Base-by-base conservation (phyloP, 2,888 invertebrate species). In the Hemistola chrysoprasaria region DNA sequence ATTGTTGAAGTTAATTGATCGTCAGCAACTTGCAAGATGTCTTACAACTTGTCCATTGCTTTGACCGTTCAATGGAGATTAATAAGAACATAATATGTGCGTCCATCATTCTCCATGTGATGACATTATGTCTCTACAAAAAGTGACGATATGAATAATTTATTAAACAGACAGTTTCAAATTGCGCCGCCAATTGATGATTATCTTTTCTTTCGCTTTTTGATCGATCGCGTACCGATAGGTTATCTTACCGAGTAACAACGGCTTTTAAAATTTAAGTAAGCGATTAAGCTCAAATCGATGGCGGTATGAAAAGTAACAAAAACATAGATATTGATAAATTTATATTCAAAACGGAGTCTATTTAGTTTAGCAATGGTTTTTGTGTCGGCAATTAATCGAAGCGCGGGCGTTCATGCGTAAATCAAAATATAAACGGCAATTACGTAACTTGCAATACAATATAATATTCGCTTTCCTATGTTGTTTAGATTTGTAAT, bases 341-440 rank as follows among this genome's bases (percentile, higher is more conserved):
- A 39, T 44, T 35, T 27, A 30, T 31, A 44, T 59, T 53, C 50
- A 49, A 66, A 65, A 57, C 58, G 48, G 56, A 62, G 57, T 58
- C 51, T 40, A 46, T 63, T 50, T 50, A 44, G 42, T 47, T 41
- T 48, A 33, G 37, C 8, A 33, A 53, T 46, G 47, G 53, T 60
- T 66, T 65, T 64, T 53, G 49, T 43, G 41, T 32, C 37, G 32
- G 32, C 40, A 33, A 41, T 44, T 47, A 59, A 56, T 38, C 46
- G 50, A 45, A 47, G 52, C 30, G 62, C 48, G 56, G 40, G 56
- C 62, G 65, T 59, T 71, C 71, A 72, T 72, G 74, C 74, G 71
- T 73, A 66, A 71, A 77, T 65, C 53, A 64, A 66, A 68, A 62
- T 64, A 65, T 68, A 52, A 69, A 69, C 40, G 47, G 50, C 60